Evolutionary conservation across 2,888 invertebrate species (phyloP).

Genomic region (Villa cingulata): DNA sequence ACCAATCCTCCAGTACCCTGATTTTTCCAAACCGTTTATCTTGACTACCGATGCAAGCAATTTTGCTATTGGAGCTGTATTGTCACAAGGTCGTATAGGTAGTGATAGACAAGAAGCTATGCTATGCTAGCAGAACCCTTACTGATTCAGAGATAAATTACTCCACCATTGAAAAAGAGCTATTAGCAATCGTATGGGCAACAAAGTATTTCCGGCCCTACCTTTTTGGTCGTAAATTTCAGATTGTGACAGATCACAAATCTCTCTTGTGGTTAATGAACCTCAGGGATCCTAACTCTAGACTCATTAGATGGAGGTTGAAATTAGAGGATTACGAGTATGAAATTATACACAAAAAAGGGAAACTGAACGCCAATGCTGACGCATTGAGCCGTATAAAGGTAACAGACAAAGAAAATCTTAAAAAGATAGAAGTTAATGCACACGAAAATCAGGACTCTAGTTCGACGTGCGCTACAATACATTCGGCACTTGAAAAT

Average conservation of each 20-base stretch:
- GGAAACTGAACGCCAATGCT: conserved; percentile 15
- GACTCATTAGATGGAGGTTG: conserved; percentile 20
- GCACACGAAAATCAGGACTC: not conserved
- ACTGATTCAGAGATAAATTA: conserved; percentile 18
- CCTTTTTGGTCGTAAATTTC: conserved; percentile 18
- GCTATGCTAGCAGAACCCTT: conserved; percentile 18
- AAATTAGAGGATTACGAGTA: conserved; percentile 21
- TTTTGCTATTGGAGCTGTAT: conserved; percentile 17
- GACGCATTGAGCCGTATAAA: conserved; percentile 7
- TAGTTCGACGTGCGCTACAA: too few relatives aligned
- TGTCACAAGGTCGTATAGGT: conserved; percentile 16
- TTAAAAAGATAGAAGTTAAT: not conserved
- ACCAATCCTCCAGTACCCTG: conserved; percentile 14
- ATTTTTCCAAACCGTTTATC: conserved; percentile 19
- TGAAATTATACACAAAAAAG: conserved; percentile 16
- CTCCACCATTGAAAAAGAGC: conserved; percentile 18
- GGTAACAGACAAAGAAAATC: not conserved
- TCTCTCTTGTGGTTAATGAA: conserved; percentile 18
- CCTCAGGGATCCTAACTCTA: conserved; percentile 16
- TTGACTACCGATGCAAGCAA: conserved; percentile 22
- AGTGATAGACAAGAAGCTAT: conserved; percentile 11
- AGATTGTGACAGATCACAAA: conserved; percentile 21
- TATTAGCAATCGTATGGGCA: conserved; percentile 16
- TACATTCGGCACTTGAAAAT: conserved; percentile 3
- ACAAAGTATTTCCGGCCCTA: conserved; percentile 19